Evolutionary conservation across 2,888 invertebrate species (phyloP), one percentile per base, ranked within the genome.

Genomic region (Spisula subtruncata): DNA sequence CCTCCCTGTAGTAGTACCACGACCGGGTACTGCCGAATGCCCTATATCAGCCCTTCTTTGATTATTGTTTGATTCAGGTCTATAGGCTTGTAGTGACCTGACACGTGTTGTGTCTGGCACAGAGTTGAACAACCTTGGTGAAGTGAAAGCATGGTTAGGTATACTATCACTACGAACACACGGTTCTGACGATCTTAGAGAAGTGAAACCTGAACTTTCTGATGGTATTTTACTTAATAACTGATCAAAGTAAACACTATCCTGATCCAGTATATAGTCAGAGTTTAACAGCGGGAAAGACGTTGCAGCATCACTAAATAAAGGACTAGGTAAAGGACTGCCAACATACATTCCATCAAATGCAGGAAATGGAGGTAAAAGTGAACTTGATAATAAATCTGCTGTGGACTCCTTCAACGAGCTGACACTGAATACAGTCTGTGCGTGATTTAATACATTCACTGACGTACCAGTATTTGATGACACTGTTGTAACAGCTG

Each of bases 261-360:
- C 89, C 48, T 35, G 85, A 35, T 91, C 91, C 10, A 86, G n/a
- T n/a, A 86, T 20, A 79, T 82, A 89, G n/a, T 89, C 87, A 32
- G 83, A 56, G 18, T 25, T 85, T 54, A 41, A 84, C 51, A 91
- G 86, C 2, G 91, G 71, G 35, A 91, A 89, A 29, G 81, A n/a
- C 25, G 86, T 86, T 0, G 71, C 83, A 80, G 56, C 75, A 29
- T 91, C 91, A 48, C n/a, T 75, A 41, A 89, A 86, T 29, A 88
- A 84, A 46, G 91, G 88, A 85, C 91, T 90, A 32, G 89, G 79
- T 46, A 89, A 32, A 41, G 89, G 88, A 79, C 89, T 89, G 6
- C 46, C 60, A 18, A 35, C 51, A n/a, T 81, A 86, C 25, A 88
- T 35, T 25, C 81, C 46, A 82, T 89, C 88, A 79, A 60, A 81